Base-by-base conservation (phyloP, 2,113 vertebrate genomes). In the Mohoua ochrocephala region DNA sequence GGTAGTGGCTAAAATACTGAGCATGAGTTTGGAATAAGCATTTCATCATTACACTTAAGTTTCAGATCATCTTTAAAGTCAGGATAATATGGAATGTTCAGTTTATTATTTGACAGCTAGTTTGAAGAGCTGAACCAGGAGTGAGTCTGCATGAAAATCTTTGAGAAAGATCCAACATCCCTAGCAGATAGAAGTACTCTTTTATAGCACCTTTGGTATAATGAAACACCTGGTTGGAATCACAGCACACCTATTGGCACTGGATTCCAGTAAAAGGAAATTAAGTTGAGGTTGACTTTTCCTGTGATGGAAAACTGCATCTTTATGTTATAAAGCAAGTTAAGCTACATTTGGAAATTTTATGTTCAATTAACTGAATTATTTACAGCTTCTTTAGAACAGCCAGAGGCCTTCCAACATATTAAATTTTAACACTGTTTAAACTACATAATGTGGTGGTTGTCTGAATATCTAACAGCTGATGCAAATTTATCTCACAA, bases 211-310 rank as follows among this genome's bases (percentile, higher is more conserved):
- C 63, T 80, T 39, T 15, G 42, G 49, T 77, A 70, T 74, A 90
- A 94, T 77, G 85, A 95, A 93, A 94, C 91, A 92, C 83, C 68
- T 88, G 68, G 23, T 0, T 81, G 63, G 79, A 93, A 96, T 80
- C 71, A 91, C 26, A 88, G 44, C 30, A 52, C 33, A 80, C 16
- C 33, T 24, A 53, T 1, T 63, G 68, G 37, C 39, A 86, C 1
- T 26, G 45, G 54, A 77, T 61, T 77, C 50, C 47, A 85, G 52
- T 31, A 77, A 85, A 74, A 87, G 42, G 33, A 95, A 91, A 96
- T 93, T 68, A 89, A 41, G 18, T 7, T 59, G 54, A 91, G 33
- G 84, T 50, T 6, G 13, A 74, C 59, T 83, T 86, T 78, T 73
- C 30, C 73, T 44, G 44, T 37, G 84, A 86, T 21, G 26, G 76